Evolutionary conservation across 2,888 invertebrate genomes (phyloP).

Genomic region (Cacoxenus indagator): DNA sequence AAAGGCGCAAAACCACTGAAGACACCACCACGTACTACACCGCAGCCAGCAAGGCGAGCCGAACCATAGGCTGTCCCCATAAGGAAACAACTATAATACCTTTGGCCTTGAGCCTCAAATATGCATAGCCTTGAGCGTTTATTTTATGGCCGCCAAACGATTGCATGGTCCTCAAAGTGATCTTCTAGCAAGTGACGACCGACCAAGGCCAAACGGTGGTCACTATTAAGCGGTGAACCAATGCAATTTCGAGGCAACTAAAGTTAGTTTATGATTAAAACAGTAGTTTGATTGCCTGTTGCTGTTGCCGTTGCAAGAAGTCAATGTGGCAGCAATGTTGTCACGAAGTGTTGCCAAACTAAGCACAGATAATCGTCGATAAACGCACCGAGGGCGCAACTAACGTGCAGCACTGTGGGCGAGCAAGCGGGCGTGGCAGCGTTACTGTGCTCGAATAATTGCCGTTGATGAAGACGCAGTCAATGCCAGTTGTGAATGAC

Average conservation of each 20-base stretch:
- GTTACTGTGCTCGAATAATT: too few relatives aligned
- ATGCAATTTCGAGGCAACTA: not conserved
- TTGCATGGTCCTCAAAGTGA: too few relatives aligned
- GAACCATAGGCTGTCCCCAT: not conserved
- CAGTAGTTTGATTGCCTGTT: not conserved
- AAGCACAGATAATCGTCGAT: constrained; percentile 53
- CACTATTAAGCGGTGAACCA: not conserved
- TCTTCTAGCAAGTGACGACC: too few relatives aligned
- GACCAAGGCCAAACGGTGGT: not conserved
- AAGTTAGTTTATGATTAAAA: not conserved
- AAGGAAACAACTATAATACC: too few relatives aligned
- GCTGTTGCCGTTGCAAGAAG: too few relatives aligned
- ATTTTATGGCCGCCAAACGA: not conserved
- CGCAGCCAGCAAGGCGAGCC: not conserved
- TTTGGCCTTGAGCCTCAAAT: too few relatives aligned
- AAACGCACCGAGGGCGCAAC: constrained; percentile 45
- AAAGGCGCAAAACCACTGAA: not conserved
- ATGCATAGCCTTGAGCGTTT: not conserved
- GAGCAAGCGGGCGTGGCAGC: constrained; percentile 23
- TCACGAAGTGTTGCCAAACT: constrained; percentile 44
- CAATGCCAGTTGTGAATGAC: too few relatives aligned
- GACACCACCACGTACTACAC: not conserved
- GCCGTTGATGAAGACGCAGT: too few relatives aligned
- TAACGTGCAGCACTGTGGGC: constrained; percentile 34
- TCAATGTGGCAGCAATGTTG: constrained; percentile 19